Conservation (phyloP, 2,888 invertebrate genomes). For the Tachina lurida region DNA sequence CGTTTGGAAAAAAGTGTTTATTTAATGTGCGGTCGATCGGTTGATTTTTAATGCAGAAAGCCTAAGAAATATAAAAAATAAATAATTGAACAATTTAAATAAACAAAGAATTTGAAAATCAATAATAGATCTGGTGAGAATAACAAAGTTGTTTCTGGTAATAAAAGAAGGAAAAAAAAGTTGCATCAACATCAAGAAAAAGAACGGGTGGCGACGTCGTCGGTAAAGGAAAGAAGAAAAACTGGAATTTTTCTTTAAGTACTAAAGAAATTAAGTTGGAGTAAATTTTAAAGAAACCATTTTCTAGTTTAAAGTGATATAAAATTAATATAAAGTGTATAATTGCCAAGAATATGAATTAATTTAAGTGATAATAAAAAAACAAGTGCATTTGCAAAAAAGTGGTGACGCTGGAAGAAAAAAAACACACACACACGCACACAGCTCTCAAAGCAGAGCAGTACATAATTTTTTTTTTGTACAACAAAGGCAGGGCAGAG, state of each 20-base stretch:
- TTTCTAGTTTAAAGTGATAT: neutral
- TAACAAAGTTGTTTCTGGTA: slow-evolving; percentile 15
- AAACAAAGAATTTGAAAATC: neutral
- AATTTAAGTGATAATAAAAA: slow-evolving; percentile 38
- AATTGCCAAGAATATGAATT: slow-evolving; percentile 20
- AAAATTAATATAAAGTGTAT: slow-evolving; percentile 6
- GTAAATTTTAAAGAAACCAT: neutral
- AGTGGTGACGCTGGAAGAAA: slow-evolving; percentile 70
- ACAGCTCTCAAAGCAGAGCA: slow-evolving; percentile 54
- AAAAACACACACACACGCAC: slow-evolving; percentile 45
- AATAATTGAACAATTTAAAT: slow-evolving; percentile 34
- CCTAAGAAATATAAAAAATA: slow-evolving; percentile 35
- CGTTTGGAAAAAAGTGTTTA: slow-evolving; percentile 61
- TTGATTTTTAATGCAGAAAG: slow-evolving; percentile 56
- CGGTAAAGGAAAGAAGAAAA: slow-evolving; percentile 54
- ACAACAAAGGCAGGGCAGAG: slow-evolving; percentile 53
- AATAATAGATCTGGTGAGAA: slow-evolving; percentile 8
- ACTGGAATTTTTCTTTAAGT: slow-evolving; percentile 55
- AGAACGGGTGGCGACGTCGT: slow-evolving; percentile 62
- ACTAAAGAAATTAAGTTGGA: neutral
- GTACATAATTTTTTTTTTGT: slow-evolving; percentile 42
- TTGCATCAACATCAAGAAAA: slow-evolving; percentile 46
- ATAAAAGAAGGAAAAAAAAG: slow-evolving; percentile 51
- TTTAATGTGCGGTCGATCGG: slow-evolving; percentile 65
- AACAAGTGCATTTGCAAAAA: slow-evolving; percentile 70